Conservation (phyloP, 2,797 vertebrate species). For the Carcharodon carcharias region DNA sequence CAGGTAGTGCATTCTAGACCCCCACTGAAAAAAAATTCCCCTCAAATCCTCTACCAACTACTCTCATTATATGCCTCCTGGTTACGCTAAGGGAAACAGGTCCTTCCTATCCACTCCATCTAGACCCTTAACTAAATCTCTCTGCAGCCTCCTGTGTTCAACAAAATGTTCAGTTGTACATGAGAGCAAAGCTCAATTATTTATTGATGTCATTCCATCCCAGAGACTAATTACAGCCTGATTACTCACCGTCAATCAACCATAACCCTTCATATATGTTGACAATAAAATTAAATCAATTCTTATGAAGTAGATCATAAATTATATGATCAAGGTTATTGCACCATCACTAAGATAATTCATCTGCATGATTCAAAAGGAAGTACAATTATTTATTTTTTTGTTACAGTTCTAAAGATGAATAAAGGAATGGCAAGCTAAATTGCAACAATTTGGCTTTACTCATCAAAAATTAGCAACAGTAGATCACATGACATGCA, state of each 20-base stretch:
- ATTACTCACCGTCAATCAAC: background rate
- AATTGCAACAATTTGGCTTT: background rate
- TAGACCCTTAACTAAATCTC: background rate
- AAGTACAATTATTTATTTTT: background rate
- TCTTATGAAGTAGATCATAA: constrained; percentile 2
- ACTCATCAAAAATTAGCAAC: background rate
- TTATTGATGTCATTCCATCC: constrained; percentile 8
- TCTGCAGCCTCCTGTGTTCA: background rate
- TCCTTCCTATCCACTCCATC: background rate
- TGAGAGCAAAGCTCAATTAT: constrained; percentile 14
- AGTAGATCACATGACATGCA: background rate
- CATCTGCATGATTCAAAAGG: background rate
- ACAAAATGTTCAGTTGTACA: background rate
- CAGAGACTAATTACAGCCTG: background rate
- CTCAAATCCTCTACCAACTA: background rate
- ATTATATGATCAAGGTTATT: background rate
- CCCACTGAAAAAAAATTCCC: background rate
- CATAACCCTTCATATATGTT: background rate
- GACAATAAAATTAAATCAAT: background rate
- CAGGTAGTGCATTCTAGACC: background rate
- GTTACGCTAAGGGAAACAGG: background rate
- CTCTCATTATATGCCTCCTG: background rate
- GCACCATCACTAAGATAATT: background rate
- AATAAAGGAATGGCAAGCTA: background rate
- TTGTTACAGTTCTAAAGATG: background rate